Base-by-base conservation (phyloP, 2,888 invertebrate species). In the Drosophila limbata region DNA sequence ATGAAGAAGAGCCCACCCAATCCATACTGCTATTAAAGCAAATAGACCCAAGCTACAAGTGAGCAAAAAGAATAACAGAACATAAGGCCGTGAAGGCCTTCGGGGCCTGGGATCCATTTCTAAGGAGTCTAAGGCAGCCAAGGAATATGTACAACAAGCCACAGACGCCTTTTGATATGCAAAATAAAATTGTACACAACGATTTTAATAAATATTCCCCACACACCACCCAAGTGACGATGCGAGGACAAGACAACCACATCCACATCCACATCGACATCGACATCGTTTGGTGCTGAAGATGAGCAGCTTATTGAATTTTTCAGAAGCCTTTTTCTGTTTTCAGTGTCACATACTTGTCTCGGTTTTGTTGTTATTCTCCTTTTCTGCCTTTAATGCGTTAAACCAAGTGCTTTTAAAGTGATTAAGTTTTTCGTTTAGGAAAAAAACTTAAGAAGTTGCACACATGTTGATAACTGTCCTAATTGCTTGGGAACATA, bases 201-300 rank as follows among this genome's bases (percentile, higher is more conserved):
- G 76, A 86, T 85, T 85, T 85, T 88, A 90, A 85, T 88, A 85
- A 85, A 90, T 90, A 84, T 88, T 77, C 80, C 69, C 77, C 51
- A 67, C 60, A 73, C 59, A 66, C 62, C 48, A 51, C 37, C 50
- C 31, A 71, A 62, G 62, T 62, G 63, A 44, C 73, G 51, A 45
- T 55, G 42, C 33, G 62, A 57, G 53, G 45, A 60, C 56, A 61
- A 15, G 47, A 39, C 47, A 52, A 44, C 63, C 42, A 51, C 69
- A 65, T 10, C 28, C 33, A 21, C 53, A n/a, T 17, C 44, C 13
- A 39, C 55, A 21, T 15, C 42, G 28, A 59, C 62, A 19, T 13
- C 56, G 35, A 45, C 56, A 17, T 37, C 53, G 59, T 59, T 63
- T 11, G 47, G 42, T 48, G 17, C 53, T 39, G 42, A 50, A 64